Evolutionary conservation across 2,113 vertebrate genomes (phyloP).

Genomic region (Hemibagrus wyckioides): DNA sequence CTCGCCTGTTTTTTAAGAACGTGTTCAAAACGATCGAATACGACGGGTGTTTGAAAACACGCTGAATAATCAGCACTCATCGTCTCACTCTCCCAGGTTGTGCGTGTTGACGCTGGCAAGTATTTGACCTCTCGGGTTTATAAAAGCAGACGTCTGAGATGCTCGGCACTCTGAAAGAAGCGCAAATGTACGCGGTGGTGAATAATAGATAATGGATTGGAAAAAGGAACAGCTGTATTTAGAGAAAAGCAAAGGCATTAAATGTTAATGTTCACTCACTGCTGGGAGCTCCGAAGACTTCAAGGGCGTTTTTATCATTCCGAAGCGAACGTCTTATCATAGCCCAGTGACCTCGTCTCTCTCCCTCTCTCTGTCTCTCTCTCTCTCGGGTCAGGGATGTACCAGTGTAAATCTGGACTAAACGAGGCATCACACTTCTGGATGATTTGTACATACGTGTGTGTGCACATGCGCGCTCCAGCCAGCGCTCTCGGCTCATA

Average conservation of each 20-base stretch:
- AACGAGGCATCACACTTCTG: slow-evolving; percentile 27
- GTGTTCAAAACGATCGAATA: neutral
- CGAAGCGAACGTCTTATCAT: neutral
- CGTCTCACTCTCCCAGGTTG: slow-evolving; percentile 32
- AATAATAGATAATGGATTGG: slow-evolving; percentile 48
- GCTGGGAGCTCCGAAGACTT: neutral
- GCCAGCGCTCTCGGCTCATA: slow-evolving; percentile 38
- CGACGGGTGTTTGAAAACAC: neutral
- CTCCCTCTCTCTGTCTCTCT: neutral
- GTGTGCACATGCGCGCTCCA: slow-evolving; percentile 21
- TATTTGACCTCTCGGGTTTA: slow-evolving; percentile 6
- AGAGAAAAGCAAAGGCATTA: slow-evolving; percentile 39
- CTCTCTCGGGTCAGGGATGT: neutral
- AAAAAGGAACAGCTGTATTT: slow-evolving; percentile 37
- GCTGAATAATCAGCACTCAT: slow-evolving; percentile 41
- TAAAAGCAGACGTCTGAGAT: slow-evolving; percentile 18
- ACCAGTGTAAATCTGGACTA: slow-evolving; percentile 17
- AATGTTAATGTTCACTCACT: slow-evolving; percentile 43
- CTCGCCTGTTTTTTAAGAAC: slow-evolving; percentile 4
- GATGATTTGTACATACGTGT: neutral
- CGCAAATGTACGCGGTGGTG: slow-evolving; percentile 16
- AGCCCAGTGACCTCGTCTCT: neutral
- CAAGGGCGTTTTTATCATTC: neutral
- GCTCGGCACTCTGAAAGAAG: neutral
- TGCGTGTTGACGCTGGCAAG: neutral